Conservation (phyloP, 2,113 vertebrate species). For the Eretmochelys imbricata region DNA sequence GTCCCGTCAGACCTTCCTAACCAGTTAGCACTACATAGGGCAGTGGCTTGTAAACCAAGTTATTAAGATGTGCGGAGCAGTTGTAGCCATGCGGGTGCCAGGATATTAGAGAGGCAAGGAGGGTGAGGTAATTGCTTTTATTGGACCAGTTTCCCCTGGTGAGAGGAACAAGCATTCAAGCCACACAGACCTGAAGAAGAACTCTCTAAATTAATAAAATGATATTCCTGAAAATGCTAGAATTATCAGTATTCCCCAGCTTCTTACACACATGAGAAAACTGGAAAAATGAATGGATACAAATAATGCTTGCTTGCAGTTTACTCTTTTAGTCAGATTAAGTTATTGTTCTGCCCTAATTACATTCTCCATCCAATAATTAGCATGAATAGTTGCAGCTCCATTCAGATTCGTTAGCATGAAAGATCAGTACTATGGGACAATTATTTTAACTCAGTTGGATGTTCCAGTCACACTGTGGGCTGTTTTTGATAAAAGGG, state of each 20-base stretch:
- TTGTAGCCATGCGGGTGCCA: not conserved
- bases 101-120: not conserved
- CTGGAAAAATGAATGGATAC: not conserved
- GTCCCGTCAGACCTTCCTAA: not conserved
- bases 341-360: not conserved
- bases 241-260: not conserved
- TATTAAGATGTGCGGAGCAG: not conserved
- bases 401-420: not conserved
- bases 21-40: not conserved
- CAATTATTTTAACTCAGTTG: accelerated
- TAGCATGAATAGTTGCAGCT: not conserved
- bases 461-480: accelerated
- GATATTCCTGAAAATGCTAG: not conserved
- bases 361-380: accelerated
- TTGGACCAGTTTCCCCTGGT: not conserved
- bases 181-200: not conserved
- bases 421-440: accelerated
- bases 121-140: not conserved
- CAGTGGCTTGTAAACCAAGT: not conserved
- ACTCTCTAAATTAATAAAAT: not conserved
- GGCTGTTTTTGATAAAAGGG: not conserved
- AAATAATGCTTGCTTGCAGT: not conserved
- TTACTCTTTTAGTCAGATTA: not conserved
- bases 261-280: not conserved
- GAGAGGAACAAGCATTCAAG: not conserved